These are phyloP conservation scores for Lucilia cuprina DNA, from an alignment of 1,140 invertebrate species.

Conservation along the genomic window DNA sequence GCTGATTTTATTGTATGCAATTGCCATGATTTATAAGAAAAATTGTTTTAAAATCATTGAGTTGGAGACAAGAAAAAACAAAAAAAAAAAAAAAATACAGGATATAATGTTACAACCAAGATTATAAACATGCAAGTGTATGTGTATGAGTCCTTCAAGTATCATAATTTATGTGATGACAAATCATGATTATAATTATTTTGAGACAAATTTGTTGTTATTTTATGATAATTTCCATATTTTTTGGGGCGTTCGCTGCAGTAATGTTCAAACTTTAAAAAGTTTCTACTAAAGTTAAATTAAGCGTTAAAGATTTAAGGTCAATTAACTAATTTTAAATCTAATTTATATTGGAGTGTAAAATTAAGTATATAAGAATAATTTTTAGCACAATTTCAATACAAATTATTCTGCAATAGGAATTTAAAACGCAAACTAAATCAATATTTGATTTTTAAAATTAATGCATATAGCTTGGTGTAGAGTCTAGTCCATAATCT, in stretches of 20 bases:
- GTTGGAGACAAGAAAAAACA: neutral
- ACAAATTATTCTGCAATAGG: too few species aligned
- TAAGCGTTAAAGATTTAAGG: neutral
- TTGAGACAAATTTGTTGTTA: neutral
- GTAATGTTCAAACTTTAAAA: neutral
- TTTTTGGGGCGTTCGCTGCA: neutral
- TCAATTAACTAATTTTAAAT: neutral
- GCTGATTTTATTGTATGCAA: slow-evolving; percentile 10
- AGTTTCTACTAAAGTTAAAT: neutral
- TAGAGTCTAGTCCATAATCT: too few species aligned
- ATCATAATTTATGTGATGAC: slow-evolving; percentile 3
- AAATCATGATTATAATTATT: slow-evolving; percentile 8
- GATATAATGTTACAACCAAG: too few species aligned
- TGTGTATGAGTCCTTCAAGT: neutral
- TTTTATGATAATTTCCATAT: neutral
- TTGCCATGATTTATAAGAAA: slow-evolving; percentile 4
- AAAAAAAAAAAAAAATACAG: neutral
- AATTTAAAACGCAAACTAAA: too few species aligned
- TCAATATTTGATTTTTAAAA: too few species aligned
- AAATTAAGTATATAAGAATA: too few species aligned
- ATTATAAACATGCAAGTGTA: too few species aligned
- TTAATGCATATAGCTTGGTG: too few species aligned
- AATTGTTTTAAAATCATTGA: neutral
- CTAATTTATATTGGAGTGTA: too few species aligned
- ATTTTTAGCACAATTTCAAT: too few species aligned